Evolutionary conservation across 2,797 vertebrate genomes (phyloP), one percentile per base, ranked within the genome.

Genomic region (Gadopsis bispinosus): DNA sequence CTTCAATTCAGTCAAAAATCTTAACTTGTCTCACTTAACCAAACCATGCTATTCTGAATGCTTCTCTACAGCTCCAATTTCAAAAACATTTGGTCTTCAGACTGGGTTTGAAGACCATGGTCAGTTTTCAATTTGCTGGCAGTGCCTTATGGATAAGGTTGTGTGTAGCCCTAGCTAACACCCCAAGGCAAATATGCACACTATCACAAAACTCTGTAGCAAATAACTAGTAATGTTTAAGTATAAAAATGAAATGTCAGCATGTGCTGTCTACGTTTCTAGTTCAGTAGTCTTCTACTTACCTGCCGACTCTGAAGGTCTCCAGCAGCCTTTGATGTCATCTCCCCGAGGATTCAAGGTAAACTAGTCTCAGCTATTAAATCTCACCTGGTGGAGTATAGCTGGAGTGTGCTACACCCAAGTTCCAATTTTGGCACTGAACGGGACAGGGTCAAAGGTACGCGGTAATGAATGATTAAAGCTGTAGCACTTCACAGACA

Each of bases 251-350:
- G 47, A 3, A 63, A 45, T 14, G 12, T 29, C 19, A 68, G 37
- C 35, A 60, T 63, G 51, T 53, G 43, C 55, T 29, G 5, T 71
- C 26, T 60, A 19, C 9, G 7, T 45, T n/a, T 51, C 17, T 35
- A 19, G 31, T 51, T 56, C 66, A 61, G 55, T 22, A n/a, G 20
- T 66, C 79, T 56, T 68, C 43, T 11, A 93, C 92, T 93, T 92
- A 93, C 92, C 92, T 93, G 83, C 45, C 1, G 16, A 69, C 68
- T 81, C 41, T 26, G 84, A 79, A 54, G 89, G 59, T 79, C 62
- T 89, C 68, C 82, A 60, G 74, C 71, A 66, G 80, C 63, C 67
- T 79, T 3, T 58, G 86, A 56, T 6, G 77, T 71, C 80, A 69
- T 66, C 74, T 76, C 73, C 68, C 73, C 68, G 71, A 58, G 77